Evolutionary conservation across 2,797 vertebrate species (phyloP).

Genomic region (Schizopygopsis malacanthus): DNA sequence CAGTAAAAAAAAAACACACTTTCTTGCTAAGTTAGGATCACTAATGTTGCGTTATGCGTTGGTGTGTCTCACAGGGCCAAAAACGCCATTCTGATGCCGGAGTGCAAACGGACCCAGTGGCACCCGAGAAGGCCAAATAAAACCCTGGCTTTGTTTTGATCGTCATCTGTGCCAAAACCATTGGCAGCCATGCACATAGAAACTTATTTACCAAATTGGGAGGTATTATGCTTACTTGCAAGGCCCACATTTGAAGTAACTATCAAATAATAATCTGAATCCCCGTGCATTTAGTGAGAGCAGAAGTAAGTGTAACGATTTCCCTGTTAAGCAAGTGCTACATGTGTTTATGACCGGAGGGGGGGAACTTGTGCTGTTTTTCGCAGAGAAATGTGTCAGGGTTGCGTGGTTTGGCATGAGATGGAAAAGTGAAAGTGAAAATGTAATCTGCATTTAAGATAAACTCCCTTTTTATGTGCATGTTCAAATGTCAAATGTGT

Average conservation of each 20-base stretch:
- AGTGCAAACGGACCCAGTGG: constrained; percentile 90
- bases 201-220: constrained; percentile 28
- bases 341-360: neutral
- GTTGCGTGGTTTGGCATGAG: neutral
- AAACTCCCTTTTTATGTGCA: constrained; percentile 9
- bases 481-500: neutral
- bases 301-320: constrained; percentile 15
- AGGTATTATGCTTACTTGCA: neutral
- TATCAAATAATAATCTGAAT: neutral
- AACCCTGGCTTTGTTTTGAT: constrained; percentile 20
- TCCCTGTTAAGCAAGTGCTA: constrained; percentile 18
- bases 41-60: constrained; percentile 32
- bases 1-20: constrained; percentile 20
- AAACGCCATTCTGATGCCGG: constrained; percentile 90
- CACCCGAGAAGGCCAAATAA: constrained; percentile 92
- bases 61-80: constrained; percentile 80
- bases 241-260: neutral
- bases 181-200: constrained; percentile 33
- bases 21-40: constrained; percentile 9
- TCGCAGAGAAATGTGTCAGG: neutral
- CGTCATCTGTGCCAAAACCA: constrained; percentile 24
- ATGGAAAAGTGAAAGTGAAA: constrained; percentile 39
- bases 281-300: constrained; percentile 13
- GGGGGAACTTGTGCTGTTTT: constrained; percentile 10
- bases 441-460: constrained; percentile 7